Evolutionary conservation across 2,797 vertebrate genomes (phyloP), one percentile per base, ranked within the genome.

Genomic region (Harpagifer antarcticus): DNA sequence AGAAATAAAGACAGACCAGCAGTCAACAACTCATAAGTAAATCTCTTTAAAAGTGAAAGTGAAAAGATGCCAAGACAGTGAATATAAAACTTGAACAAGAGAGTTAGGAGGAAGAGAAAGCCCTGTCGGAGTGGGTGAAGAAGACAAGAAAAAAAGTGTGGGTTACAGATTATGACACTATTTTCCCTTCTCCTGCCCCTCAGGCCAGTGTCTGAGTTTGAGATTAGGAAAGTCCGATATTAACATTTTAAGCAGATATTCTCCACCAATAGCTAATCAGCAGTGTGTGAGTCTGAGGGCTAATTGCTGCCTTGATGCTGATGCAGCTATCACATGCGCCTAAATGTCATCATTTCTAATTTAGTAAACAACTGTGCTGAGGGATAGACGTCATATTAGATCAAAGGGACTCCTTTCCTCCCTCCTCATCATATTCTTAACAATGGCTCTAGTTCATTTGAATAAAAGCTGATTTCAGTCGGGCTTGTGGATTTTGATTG

Each of bases 1-100:
- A 87, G 61, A 83, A 86, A 89, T 88, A 86, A 84, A 89, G 79
- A 81, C 59, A 75, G 85, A 82, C 79, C 81, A 74, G 84, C 88
- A 83, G 83, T 89, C 90, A 90, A 87, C 82, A 88, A 74, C 87
- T 92, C 85, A 80, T 79, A 69, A 84, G 81, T 53, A 90, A 86
- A 89, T 88, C 83, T 89, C 84, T 88, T 86, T 85, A 84, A 76
- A 80, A 78, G 68, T 79, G 71, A 84, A 86, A 90, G 78, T 78
- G 65, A 64, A 82, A 65, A 64, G 80, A 64, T 40, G 56, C 66
- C 63, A 16, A 75, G 71, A 74, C 63, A 68, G 83, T n/a, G 70
- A 72, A 68, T 74, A 44, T 76, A 23, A 89, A 80, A 91, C 75
- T 87, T 84, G 80, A 72, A 77, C 76, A 78, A 68, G 74, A 76